A percentile compares a stretch with the other conserved stretches of the same genome.
Evolutionary conservation across 2,888 invertebrate species (phyloP).

Genomic region (Synergus itoensis): DNA sequence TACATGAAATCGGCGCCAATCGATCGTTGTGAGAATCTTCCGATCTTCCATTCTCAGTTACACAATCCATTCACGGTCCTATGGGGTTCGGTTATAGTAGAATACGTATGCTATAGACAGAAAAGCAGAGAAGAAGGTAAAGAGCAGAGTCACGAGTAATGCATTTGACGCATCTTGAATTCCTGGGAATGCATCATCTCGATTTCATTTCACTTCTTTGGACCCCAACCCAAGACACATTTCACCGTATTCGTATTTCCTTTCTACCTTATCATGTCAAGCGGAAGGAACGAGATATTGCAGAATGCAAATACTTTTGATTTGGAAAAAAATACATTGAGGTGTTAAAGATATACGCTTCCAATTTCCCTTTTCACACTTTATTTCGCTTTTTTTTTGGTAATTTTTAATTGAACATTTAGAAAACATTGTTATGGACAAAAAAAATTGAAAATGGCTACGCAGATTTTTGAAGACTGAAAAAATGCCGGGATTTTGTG

Average conservation of each 20-base stretch:
- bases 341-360: neutral
- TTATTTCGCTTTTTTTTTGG: neutral
- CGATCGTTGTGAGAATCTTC: slow-evolving; percentile 56
- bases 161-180: slow-evolving; percentile 54
- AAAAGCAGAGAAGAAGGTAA: slow-evolving; percentile 21
- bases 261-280: slow-evolving; percentile 19
- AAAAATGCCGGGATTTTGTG: neutral
- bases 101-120: neutral
- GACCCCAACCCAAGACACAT: slow-evolving; percentile 13
- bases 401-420: neutral
- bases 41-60: slow-evolving; percentile 54
- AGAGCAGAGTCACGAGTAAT: slow-evolving; percentile 44
- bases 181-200: slow-evolving; percentile 47
- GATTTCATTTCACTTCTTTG: slow-evolving; percentile 46
- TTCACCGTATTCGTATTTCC: slow-evolving; percentile 13
- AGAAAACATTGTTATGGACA: neutral
- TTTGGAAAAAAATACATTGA: neutral
- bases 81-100: slow-evolving; percentile 8
- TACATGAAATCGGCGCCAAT: slow-evolving; percentile 45
- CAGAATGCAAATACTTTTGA: slow-evolving; percentile 11
- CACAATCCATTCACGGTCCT: slow-evolving; percentile 43
- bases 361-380: neutral
- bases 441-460: too few relatives aligned
- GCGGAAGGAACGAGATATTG: slow-evolving; percentile 13
- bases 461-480: neutral